Evolutionary conservation across 2,888 invertebrate species (phyloP).

Genomic region (Euclidia mi): DNA sequence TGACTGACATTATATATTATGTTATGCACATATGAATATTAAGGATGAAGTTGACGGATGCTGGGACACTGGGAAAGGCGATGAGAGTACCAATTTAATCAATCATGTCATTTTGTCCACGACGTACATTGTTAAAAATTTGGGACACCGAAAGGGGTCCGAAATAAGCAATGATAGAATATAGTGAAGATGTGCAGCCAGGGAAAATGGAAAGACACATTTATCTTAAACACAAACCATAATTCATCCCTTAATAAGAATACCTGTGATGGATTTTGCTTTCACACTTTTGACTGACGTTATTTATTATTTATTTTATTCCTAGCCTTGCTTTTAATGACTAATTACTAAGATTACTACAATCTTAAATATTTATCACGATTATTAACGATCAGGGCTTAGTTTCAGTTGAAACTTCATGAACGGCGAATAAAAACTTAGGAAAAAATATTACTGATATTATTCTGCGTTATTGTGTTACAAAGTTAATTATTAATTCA

Average conservation of each 20-base stretch:
- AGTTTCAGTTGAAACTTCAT: constrained; percentile 19
- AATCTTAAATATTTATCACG: constrained; percentile 40
- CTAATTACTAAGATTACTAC: constrained; percentile 12
- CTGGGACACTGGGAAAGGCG: too few relatives aligned
- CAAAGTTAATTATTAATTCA: constrained; percentile 21
- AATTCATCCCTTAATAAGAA: too few relatives aligned
- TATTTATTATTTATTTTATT: neutral
- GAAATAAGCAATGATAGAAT: too few relatives aligned
- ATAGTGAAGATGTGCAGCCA: too few relatives aligned
- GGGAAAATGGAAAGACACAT: neutral
- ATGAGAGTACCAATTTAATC: too few relatives aligned
- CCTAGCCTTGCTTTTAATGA: neutral
- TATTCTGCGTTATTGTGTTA: constrained; percentile 9
- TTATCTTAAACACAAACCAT: neutral
- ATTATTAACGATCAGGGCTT: constrained; percentile 21
- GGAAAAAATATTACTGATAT: constrained; percentile 16
- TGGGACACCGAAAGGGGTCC: too few relatives aligned
- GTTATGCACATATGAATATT: too few relatives aligned
- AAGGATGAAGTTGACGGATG: too few relatives aligned
- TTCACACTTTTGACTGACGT: neutral
- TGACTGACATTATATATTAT: too few relatives aligned
- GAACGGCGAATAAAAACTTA: constrained; percentile 27
- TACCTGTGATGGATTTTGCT: neutral
- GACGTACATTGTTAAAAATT: too few relatives aligned
- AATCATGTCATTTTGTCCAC: too few relatives aligned